phyloP scores from a whole-genome alignment of 1,140 invertebrate genomes.

The Aplysia californica region DNA sequence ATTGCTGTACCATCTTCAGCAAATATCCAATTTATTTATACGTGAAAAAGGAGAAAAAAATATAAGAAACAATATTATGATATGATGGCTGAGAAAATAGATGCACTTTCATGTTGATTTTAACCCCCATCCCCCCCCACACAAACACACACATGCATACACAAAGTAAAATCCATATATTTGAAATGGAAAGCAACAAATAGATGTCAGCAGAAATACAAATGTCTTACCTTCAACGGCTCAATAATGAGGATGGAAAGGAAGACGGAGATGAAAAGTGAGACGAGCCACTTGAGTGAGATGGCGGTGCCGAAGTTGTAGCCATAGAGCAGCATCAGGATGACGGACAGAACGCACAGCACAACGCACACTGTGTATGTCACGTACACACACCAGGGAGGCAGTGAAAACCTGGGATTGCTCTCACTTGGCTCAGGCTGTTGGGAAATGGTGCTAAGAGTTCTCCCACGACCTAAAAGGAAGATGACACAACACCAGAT shows the following conservation, averaged over 20 bases:
- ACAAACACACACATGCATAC: too few relatives aligned
- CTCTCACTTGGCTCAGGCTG: background rate
- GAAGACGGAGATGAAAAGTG: slow-evolving; percentile 50
- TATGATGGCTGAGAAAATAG: too few relatives aligned
- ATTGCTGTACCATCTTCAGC: too few relatives aligned
- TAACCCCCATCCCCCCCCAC: too few relatives aligned
- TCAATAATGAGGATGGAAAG: slow-evolving; percentile 58
- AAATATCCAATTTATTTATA: too few relatives aligned
- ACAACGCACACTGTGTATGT: slow-evolving; percentile 51
- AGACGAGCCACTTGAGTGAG: slow-evolving; percentile 57
- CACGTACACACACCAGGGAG: slow-evolving; percentile 58
- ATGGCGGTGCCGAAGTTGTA: slow-evolving; percentile 52
- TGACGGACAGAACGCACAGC: slow-evolving; percentile 45
- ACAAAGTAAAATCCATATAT: too few relatives aligned
- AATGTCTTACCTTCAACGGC: slow-evolving; percentile 55
- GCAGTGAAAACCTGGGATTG: slow-evolving; percentile 32
- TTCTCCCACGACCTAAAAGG: background rate
- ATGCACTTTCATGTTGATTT: too few relatives aligned
- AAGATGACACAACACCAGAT: too few relatives aligned
- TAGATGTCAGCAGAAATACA: too few relatives aligned
- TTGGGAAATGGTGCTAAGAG: background rate
- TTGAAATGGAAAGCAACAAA: too few relatives aligned
- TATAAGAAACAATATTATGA: background rate
- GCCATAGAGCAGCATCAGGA: slow-evolving; percentile 56
- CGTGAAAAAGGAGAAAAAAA: background rate